Evolutionary conservation across 2,888 invertebrate species (phyloP).

Genomic region (Atrina japonica): DNA sequence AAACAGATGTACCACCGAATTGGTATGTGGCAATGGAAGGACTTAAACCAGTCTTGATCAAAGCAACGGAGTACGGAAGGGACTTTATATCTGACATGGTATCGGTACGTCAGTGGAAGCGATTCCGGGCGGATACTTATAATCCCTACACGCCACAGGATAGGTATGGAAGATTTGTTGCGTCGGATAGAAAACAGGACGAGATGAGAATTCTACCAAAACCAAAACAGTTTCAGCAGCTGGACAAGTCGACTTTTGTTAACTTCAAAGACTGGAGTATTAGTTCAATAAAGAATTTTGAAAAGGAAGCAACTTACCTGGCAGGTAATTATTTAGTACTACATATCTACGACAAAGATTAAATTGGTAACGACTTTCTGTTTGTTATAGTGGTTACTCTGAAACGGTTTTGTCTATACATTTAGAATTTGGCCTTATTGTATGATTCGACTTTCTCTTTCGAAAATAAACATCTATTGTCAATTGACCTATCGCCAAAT

Average conservation of each 20-base stretch:
- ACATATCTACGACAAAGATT: background rate
- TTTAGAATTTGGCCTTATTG: no score
- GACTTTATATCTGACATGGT: constrained; percentile 64
- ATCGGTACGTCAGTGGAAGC: constrained; percentile 64
- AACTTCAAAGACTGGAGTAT: constrained; percentile 53
- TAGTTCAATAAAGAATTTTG: constrained; percentile 42
- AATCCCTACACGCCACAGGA: constrained; percentile 66
- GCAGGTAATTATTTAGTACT: constrained; percentile 46
- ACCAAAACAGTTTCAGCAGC: constrained; percentile 12
- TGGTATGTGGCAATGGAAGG: constrained; percentile 63
- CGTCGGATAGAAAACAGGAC: background rate
- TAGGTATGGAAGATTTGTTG: constrained; percentile 58
- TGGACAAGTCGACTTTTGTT: background rate
- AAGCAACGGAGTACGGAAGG: constrained; percentile 54
- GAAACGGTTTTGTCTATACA: no score
- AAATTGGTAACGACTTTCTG: no score
- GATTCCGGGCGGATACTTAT: constrained; percentile 57
- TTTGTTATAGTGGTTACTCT: no score
- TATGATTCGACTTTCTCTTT: no score
- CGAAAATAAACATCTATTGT: no score
- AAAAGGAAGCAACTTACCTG: constrained; percentile 55
- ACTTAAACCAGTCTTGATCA: constrained; percentile 48
- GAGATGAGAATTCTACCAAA: constrained; percentile 50
- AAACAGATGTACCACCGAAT: constrained; percentile 64
- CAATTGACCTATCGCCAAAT: no score